Evolutionary conservation across 2,113 vertebrate species (phyloP), one percentile per base, ranked within the genome.

Genomic region (Leptobrachium ailaonicum): DNA sequence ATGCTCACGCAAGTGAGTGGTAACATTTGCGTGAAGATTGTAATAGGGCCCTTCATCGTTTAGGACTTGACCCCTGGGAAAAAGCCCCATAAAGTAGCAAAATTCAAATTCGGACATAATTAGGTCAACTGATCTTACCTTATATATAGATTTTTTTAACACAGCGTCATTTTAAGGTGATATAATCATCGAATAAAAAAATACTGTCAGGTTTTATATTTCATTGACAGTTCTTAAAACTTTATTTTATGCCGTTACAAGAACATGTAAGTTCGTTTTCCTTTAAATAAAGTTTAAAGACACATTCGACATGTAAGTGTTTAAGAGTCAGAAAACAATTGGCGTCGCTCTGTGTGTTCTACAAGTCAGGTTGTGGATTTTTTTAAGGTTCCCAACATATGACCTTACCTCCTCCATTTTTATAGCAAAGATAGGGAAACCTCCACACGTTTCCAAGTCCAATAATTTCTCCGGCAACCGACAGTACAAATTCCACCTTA

Each of bases 401-500:
- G 14, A 42, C 75, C 94, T 95, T 93, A 99, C 98, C 98, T 94
- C 98, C 98, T 87, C 98, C 98, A 76, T 99, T 99, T 90, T 99
- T 99, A 93, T 99, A 99, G 90, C 98, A 99, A 83, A 99, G 96
- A 85, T 99, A 99, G 1, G 98, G 98, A 86, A 99, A 99, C 84
- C 98, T 93, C 98, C 98, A 99, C 32, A 99, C 98, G 3, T 99
- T 99, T 63, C 98, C 98, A 86, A 99, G 87, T 20, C 98, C 98
- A 42, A 99, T 98, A 86, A 99, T 99, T 90, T 99, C 98, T 87
- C 98, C 98, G 0, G 98, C 97, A 89, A 99, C 97, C 53, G 97
- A 99, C 83, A 99, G 93, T 86, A 99, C 84, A 86, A 99, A 99
- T 90, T 99, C 98, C 63, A 99, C 89, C 91, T 99, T 99, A 87